These are phyloP conservation scores for Amphipyra tragopoginis DNA, from an alignment of 2,888 invertebrate genomes.

Conservation along the genomic window DNA sequence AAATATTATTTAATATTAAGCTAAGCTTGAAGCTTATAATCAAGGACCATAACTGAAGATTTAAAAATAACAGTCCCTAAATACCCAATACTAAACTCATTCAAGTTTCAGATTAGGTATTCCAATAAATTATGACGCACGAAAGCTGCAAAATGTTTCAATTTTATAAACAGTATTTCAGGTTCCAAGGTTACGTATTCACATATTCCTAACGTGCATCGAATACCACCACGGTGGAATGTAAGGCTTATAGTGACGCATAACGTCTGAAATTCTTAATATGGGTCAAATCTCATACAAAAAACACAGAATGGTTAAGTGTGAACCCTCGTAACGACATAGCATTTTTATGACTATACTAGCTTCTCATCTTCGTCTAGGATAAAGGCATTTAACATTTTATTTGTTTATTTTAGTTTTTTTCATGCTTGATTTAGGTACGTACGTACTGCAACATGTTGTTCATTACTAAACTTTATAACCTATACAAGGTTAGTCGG, in stretches of 20 bases:
- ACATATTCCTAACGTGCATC: conserved; percentile 17
- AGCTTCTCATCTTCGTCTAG: neutral
- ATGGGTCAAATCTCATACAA: conserved; percentile 43
- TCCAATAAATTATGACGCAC: conserved; percentile 10
- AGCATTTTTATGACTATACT: conserved; percentile 13
- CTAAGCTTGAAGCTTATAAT: neutral
- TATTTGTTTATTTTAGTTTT: neutral
- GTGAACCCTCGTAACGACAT: conserved; percentile 27
- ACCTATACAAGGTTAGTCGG: no score
- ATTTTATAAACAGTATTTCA: conserved; percentile 12
- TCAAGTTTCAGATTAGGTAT: conserved; percentile 3
- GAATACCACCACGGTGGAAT: conserved; percentile 32
- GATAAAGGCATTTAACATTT: neutral
- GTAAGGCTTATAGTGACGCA: conserved; percentile 45
- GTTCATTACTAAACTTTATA: neutral
- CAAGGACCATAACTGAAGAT: neutral
- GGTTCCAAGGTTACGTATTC: conserved; percentile 23
- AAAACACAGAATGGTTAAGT: conserved; percentile 57
- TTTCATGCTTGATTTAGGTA: neutral
- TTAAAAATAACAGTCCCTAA: neutral
- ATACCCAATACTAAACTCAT: neutral
- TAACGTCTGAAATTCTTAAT: conserved; percentile 34
- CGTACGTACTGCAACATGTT: neutral
- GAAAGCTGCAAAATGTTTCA: conserved; percentile 9
- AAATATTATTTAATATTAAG: no score